Base-by-base conservation (phyloP, 2,888 invertebrate genomes). In the Xylota sylvarum region DNA sequence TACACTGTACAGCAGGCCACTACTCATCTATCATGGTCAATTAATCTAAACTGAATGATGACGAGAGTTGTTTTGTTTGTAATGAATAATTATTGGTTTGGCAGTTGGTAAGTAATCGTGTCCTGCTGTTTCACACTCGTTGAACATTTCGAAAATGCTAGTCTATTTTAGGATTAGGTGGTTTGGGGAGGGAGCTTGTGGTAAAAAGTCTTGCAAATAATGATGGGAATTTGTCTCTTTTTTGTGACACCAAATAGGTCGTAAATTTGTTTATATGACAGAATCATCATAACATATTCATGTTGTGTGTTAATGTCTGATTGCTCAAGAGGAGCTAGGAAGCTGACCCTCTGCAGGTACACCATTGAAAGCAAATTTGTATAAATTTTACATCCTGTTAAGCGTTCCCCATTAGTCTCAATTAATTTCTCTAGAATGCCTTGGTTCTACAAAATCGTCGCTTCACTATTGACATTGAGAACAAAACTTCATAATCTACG, bases 61-160 rank as follows among this genome's bases (percentile, higher is more conserved):
- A 30, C 17, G 52, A 52, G 52, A 52, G 40, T 64, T 64, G 55
- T 30, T 43, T 55, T 74, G 62, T 62, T 64, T 64, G 64, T 43
- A 40, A 55, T 62, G 74, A 74, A 74, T 74, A 74, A 74, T 74
- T 55, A 64, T 55, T 74, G 50, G 62, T 64, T 52, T 74, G 64
- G 52, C n/a, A 27, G 12, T 10, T 43, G 43, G 48, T 72, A 27
- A 50, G 60, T 50, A 69, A 69, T 56, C 27, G 35, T 52, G 67
- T 52, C 56, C 70, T 55, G 52, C 52, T 67, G 37, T 40, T 60
- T 9, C 48, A 48, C 48, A 5, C 48, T 43, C 3, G 14, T 14
- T 43, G 48, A 9, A 48, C 19, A 48, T 7, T 48, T 23, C 5
- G 6, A 50, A 23, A 19, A 23, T 12, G 23, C 14, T 14, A 6